Base-by-base conservation (phyloP, 2,797 vertebrate species). In the Sebastes matsubarae region DNA sequence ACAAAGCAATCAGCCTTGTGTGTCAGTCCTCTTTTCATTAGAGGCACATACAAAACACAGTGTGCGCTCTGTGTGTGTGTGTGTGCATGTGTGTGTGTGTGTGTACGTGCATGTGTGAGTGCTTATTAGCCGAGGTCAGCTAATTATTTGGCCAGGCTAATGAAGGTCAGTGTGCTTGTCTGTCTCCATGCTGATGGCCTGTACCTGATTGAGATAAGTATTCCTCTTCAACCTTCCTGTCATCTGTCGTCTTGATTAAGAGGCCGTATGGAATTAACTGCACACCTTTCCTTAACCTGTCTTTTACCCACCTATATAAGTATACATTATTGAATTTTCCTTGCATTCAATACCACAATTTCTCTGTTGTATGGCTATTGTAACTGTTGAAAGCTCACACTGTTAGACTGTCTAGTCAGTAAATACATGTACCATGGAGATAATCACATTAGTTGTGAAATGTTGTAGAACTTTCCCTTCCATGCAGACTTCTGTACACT, bases 61-160 rank as follows among this genome's bases (percentile, higher is more conserved):
- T 52, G 52, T 22, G 54, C 29, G 82, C 2, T 25, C 86, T 81
- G 88, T 75, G 67, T 71, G 46, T 82, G 73, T 83, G 77, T 86
- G 87, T 87, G 66, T 63, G 87, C 70, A 67, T 50, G 87, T 80
- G 87, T 81, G 88, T 72, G 60, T 22, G 65, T 38, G 74, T 79
- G 76, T 83, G 79, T 72, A 77, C 46, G 52, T 68, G 72, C 72
- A 75, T 83, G 77, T 50, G 84, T 36, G 80, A 86, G 91, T 89
- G 91, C 88, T 93, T 91, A 96, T 96, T 95, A 95, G 93, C 84
- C 85, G 77, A 93, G 94, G 95, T 95, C 95, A 95, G 93, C 92
- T 94, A 96, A 96, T 95, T 96, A 95, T 96, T 95, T 95, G 93
- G 92, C 90, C 88, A 80, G 90, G 92, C 87, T 96, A 96, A 96